Conservation (phyloP, 2,113 vertebrate species). For the Aegithalos caudatus region DNA sequence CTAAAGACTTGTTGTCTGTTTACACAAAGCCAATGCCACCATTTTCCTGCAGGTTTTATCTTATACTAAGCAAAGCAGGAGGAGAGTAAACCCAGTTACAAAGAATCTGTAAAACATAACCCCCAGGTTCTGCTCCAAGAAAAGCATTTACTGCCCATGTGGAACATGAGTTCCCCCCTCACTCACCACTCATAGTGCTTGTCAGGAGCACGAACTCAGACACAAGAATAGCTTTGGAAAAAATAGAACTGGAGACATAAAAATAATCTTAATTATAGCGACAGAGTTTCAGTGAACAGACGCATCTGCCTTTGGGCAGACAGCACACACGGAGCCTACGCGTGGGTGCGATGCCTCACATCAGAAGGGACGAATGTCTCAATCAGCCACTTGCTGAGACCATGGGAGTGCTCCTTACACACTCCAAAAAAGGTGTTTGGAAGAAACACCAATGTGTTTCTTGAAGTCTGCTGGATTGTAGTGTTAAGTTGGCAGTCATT, state of each 20-base stretch:
- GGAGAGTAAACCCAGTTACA: background rate
- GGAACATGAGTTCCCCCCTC: background rate
- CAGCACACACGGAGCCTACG: fast-evolving
- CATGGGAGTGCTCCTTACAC: fast-evolving
- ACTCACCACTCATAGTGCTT: background rate
- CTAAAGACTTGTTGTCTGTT: background rate
- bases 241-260: background rate
- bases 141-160: background rate
- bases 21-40: background rate
- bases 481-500: background rate
- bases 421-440: background rate
- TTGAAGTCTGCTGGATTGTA: background rate
- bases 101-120: background rate
- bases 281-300: background rate
- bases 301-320: background rate
- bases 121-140: background rate
- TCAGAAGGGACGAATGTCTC: background rate
- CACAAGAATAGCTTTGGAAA: background rate
- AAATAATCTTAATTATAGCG: fast-evolving
- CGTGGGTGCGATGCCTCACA: fast-evolving
- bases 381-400: background rate
- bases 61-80: background rate
- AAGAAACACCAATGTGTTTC: background rate
- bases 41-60: background rate
- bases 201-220: background rate